Evolutionary conservation across 1,140 invertebrate species (phyloP).

Genomic region (Coenobita brevimanus): DNA sequence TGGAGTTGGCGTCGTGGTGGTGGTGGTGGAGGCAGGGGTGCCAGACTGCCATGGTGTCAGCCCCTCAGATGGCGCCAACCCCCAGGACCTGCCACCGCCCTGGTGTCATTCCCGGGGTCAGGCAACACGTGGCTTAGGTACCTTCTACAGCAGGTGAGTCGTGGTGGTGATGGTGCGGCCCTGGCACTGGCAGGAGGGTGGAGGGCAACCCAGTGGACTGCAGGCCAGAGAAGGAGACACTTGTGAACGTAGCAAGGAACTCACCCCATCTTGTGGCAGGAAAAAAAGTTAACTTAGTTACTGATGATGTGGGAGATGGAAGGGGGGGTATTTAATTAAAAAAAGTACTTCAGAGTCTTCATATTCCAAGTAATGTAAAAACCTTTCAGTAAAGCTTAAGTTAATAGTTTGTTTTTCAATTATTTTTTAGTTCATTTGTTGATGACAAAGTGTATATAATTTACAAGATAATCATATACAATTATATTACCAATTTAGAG

Average conservation of each 20-base stretch:
- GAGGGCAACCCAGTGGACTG: not conserved
- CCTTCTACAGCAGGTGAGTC: slow-evolving; percentile 80
- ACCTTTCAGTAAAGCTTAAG: no score
- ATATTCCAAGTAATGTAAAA: no score
- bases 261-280: not conserved
- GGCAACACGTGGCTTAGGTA: slow-evolving; percentile 88
- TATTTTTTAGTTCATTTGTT: no score
- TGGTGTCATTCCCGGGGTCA: slow-evolving; percentile 85
- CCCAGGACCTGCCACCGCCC: slow-evolving; percentile 76
- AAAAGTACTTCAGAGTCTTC: no score
- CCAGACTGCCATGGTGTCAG: slow-evolving; percentile 75
- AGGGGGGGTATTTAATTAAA: not conserved
- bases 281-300: not conserved
- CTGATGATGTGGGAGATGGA: not conserved
- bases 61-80: slow-evolving; percentile 73
- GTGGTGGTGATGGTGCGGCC: not conserved
- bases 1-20: slow-evolving; percentile 69
- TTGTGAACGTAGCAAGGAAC: not conserved
- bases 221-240: not conserved
- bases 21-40: slow-evolving; percentile 67
- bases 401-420: no score
- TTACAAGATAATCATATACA: no score
- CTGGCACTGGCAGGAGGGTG: not conserved
- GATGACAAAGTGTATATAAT: no score
- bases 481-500: no score